Conservation (phyloP, 2,888 invertebrate genomes). For the Diarsia brunnea region DNA sequence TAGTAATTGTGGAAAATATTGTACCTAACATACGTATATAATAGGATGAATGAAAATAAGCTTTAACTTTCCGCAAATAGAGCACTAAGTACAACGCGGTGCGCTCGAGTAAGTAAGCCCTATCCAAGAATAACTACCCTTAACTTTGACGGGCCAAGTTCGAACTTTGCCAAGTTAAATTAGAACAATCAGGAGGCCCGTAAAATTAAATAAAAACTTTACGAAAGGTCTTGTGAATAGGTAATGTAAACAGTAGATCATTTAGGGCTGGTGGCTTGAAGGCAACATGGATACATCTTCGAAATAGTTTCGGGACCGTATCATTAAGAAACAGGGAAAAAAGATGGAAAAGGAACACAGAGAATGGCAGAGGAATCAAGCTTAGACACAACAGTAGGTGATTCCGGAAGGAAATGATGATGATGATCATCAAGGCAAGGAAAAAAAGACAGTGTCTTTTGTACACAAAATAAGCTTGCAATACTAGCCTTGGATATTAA, state of each 20-base stretch:
- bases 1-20: background rate
- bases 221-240: constrained; percentile 23
- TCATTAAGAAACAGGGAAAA: background rate
- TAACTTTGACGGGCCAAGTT: constrained; percentile 40
- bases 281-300: background rate
- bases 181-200: constrained; percentile 44
- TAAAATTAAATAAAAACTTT: constrained; percentile 57
- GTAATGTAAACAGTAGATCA: constrained; percentile 27
- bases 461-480: background rate
- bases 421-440: background rate
- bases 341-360: background rate
- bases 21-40: background rate
- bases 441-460: background rate
- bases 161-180: constrained; percentile 53
- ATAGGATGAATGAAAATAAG: background rate
- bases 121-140: constrained; percentile 28
- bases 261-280: background rate
- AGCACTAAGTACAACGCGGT: constrained; percentile 3
- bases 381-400: too few relatives aligned
- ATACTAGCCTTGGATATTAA: too few relatives aligned
- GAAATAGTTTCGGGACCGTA: background rate
- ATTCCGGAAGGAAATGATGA: background rate
- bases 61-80: constrained; percentile 12
- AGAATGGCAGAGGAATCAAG: too few relatives aligned
- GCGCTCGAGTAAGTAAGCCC: constrained; percentile 29